Evolutionary conservation across 2,888 invertebrate species (phyloP).

Genomic region (Sphaerophoria taeniata): DNA sequence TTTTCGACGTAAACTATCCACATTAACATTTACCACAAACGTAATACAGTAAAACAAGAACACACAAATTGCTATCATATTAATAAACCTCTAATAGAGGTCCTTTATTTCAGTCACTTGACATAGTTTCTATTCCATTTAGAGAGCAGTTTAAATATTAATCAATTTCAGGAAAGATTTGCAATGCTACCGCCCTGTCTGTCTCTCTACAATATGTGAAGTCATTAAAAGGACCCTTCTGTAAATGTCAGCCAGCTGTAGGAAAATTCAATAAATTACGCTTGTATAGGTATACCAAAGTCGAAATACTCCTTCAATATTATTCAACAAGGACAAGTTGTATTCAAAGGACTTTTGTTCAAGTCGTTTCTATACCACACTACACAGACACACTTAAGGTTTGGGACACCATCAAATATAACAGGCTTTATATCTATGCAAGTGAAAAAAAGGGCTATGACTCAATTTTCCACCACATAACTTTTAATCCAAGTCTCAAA

Average conservation of each 20-base stretch:
- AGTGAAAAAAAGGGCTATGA: slow-evolving; percentile 37
- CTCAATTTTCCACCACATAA: slow-evolving; percentile 44
- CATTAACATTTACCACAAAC: neutral
- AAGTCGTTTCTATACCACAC: neutral
- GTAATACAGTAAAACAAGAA: neutral
- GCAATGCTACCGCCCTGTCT: too few species aligned
- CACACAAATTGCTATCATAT: slow-evolving; percentile 22
- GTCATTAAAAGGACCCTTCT: slow-evolving; percentile 8
- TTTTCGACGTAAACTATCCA: neutral
- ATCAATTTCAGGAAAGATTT: slow-evolving; percentile 19
- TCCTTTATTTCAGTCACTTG: slow-evolving; percentile 11
- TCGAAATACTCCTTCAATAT: neutral
- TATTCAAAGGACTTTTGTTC: neutral
- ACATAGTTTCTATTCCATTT: slow-evolving; percentile 9
- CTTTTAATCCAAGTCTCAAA: slow-evolving; percentile 23
- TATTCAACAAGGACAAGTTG: neutral
- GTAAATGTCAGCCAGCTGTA: neutral
- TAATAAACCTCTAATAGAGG: neutral
- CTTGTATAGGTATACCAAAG: slow-evolving; percentile 1
- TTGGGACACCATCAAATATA: slow-evolving; percentile 15
- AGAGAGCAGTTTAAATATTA: slow-evolving; percentile 25
- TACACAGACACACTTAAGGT: neutral
- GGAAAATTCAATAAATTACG: slow-evolving; percentile 26
- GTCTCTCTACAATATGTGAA: neutral
- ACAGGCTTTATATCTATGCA: neutral